phyloP scores from a whole-genome alignment of 2,113 vertebrate genomes.

The Lates calcarifer region DNA sequence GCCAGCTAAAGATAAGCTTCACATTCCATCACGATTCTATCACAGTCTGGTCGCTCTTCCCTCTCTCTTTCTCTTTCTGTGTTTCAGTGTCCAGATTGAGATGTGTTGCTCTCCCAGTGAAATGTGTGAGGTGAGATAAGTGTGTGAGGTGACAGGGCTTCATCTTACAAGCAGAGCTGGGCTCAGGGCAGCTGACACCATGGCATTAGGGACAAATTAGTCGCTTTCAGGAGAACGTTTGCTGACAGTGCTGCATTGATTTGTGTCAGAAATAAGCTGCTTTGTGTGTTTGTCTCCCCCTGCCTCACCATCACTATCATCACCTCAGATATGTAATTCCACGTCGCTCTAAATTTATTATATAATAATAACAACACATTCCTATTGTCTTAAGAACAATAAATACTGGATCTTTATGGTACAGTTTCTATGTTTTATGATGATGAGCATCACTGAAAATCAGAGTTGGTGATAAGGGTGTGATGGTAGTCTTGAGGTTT shows the following conservation, averaged over 20 bases:
- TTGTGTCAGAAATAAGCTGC: constrained; percentile 59
- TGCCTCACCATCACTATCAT: constrained; percentile 27
- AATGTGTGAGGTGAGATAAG: constrained; percentile 56
- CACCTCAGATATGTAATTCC: constrained; percentile 3
- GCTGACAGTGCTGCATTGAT: constrained; percentile 39
- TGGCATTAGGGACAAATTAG: constrained; percentile 31
- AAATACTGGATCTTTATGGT: neutral
- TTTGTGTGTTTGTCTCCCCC: constrained; percentile 19
- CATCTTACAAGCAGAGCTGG: neutral
- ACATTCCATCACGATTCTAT: constrained; percentile 74
- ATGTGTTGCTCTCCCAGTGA: constrained; percentile 18
- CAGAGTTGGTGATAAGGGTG: neutral
- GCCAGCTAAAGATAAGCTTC: constrained; percentile 65
- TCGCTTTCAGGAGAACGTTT: neutral
- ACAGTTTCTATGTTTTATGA: neutral
- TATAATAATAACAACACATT: neutral
- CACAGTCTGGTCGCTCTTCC: constrained; percentile 51
- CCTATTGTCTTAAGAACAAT: constrained; percentile 5
- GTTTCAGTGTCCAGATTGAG: constrained; percentile 25
- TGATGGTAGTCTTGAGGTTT: neutral
- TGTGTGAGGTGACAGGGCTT: constrained; percentile 31
- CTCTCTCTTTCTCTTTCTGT: neutral
- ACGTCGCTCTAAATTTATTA: neutral
- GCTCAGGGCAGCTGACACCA: constrained; percentile 1
- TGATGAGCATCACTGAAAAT: neutral